Conservation (phyloP, 2,113 vertebrate genomes). For the Poeciliopsis turrubarensis region DNA sequence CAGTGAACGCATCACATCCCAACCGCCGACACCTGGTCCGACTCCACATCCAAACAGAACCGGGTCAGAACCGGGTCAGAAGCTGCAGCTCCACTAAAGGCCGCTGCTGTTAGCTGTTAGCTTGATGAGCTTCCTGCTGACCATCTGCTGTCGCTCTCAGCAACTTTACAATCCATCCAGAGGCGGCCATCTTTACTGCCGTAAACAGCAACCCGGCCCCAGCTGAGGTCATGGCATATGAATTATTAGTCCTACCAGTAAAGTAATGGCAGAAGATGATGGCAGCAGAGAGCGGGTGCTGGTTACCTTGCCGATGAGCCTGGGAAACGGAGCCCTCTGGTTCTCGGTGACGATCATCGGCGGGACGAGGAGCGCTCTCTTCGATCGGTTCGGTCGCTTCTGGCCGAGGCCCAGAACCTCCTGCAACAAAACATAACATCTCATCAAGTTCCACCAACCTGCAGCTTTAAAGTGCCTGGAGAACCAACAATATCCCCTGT, state of each 20-base stretch:
- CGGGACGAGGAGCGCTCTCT: constrained; percentile 89
- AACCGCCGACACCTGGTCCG: too few species aligned
- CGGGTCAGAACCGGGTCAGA: too few species aligned
- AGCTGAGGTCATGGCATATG: too few species aligned
- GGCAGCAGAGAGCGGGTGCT: constrained; percentile 4
- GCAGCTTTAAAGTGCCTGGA: neutral
- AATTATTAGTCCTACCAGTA: neutral
- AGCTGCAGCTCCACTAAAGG: too few species aligned
- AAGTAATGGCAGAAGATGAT: neutral
- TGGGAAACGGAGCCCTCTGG: constrained; percentile 91
- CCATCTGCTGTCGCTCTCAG: too few species aligned
- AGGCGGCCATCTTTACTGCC: too few species aligned
- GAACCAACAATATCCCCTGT: neutral
- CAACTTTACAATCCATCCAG: too few species aligned
- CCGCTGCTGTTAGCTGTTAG: too few species aligned
- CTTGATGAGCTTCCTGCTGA: too few species aligned
- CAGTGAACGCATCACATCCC: too few species aligned
- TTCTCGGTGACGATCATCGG: constrained; percentile 91
- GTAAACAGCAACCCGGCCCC: too few species aligned
- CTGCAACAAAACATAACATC: constrained; percentile 70
- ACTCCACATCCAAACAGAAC: too few species aligned
- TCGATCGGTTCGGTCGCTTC: constrained; percentile 82
- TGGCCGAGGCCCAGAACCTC: constrained; percentile 84
- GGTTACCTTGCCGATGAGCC: constrained; percentile 90
- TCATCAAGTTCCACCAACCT: neutral